Conservation (phyloP, 2,888 invertebrate genomes). For the Oasisia sp. region DNA sequence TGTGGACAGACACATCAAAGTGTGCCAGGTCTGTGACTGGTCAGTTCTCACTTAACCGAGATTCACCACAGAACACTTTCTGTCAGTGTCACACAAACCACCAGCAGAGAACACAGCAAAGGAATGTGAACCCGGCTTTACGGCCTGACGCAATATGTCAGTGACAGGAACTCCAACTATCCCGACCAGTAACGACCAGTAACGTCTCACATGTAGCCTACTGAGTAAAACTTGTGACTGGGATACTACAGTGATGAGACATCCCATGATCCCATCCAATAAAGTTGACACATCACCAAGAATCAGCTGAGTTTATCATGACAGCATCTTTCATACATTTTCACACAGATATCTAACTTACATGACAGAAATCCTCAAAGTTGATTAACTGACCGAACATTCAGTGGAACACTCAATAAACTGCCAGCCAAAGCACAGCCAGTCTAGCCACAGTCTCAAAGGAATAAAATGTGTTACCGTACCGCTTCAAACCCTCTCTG, state of each 20-base stretch:
- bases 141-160: not conserved
- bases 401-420: not conserved
- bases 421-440: not conserved
- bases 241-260: not conserved
- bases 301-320: not conserved
- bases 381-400: not conserved
- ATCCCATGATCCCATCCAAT: not conserved
- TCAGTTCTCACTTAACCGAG: not conserved
- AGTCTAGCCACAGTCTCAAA: not conserved
- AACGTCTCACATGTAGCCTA: not conserved
- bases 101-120: not conserved
- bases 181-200: not conserved
- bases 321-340: not conserved
- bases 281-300: not conserved
- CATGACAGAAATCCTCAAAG: not conserved
- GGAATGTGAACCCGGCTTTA: not conserved
- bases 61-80: not conserved
- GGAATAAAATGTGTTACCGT: not conserved
- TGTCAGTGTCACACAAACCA: not conserved
- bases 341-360: not conserved
- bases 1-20: no score
- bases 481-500: not conserved
- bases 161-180: not conserved
- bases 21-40: not conserved
- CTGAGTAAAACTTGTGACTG: not conserved